These are phyloP conservation scores for Chascanopsetta lugubris DNA, from an alignment of 2,113 vertebrate genomes.

Conservation along the genomic window DNA sequence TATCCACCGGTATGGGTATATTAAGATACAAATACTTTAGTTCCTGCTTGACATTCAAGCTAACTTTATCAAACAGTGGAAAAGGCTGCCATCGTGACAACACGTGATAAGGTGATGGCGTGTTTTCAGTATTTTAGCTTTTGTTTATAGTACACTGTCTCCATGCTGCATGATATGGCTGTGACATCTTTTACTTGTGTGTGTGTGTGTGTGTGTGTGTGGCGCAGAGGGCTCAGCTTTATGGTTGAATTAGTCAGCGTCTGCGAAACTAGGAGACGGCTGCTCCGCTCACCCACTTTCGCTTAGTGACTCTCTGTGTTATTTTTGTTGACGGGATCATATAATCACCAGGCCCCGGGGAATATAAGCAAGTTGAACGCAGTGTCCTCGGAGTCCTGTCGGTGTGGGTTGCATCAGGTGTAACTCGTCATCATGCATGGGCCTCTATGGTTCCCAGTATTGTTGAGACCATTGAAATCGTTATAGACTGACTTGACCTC, in stretches of 20 bases:
- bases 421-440: slow-evolving; percentile 22
- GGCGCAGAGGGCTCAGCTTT: slow-evolving; percentile 7
- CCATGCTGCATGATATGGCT: slow-evolving; percentile 27
- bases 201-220: not conserved
- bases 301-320: slow-evolving; percentile 31
- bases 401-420: slow-evolving; percentile 29
- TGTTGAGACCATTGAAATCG: slow-evolving; percentile 6
- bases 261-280: slow-evolving; percentile 27
- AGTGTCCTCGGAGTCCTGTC: slow-evolving; percentile 44
- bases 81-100: not conserved
- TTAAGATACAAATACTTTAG: not conserved
- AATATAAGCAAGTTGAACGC: slow-evolving; percentile 40
- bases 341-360: slow-evolving; percentile 33
- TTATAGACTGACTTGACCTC: slow-evolving; percentile 16
- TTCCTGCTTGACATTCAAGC: slow-evolving; percentile 21
- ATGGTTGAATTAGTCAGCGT: too few species aligned
- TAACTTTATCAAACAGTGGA: not conserved
- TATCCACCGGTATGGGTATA: not conserved
- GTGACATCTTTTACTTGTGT: not conserved
- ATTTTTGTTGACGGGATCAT: slow-evolving; percentile 47
- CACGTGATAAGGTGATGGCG: slow-evolving; percentile 9
- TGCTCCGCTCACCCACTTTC: slow-evolving; percentile 5
- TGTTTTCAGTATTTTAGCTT: slow-evolving; percentile 31
- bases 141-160: slow-evolving; percentile 36
- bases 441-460: not conserved